Percentiles rank a stretch among this genome's conserved stretches.
phyloP scores from a whole-genome alignment of 1,140 invertebrate genomes.

The Papilio helenus region DNA sequence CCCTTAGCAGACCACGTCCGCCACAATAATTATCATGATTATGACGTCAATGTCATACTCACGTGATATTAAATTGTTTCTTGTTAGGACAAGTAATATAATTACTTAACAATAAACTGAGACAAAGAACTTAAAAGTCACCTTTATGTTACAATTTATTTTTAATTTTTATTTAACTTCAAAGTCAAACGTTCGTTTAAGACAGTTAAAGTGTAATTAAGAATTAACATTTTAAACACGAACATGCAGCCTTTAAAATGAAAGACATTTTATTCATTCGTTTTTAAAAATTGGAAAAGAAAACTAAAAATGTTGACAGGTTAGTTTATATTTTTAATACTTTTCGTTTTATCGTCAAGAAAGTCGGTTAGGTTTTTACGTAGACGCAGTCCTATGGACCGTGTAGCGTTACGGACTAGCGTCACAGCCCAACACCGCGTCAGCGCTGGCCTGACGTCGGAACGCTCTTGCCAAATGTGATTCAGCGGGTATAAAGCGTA shows the following conservation, averaged over 20 bases:
- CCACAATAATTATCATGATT: constrained; percentile 24
- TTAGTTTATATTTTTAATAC: neutral
- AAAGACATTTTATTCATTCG: neutral
- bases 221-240: constrained; percentile 28
- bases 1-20: constrained; percentile 1
- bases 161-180: neutral
- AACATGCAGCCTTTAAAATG: neutral
- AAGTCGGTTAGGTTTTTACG: constrained; percentile 21
- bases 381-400: neutral
- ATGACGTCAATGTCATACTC: constrained; percentile 31
- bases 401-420: constrained; percentile 28
- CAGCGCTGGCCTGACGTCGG: constrained; percentile 64
- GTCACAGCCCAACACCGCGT: constrained; percentile 54
- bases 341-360: constrained; percentile 1
- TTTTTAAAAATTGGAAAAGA: neutral
- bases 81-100: constrained; percentile 9
- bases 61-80: constrained; percentile 27
- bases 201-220: constrained; percentile 19
- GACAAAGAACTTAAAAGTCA: constrained; percentile 19
- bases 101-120: constrained; percentile 25
- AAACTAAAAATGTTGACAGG: neutral
- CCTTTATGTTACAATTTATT: neutral
- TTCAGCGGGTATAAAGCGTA: constrained; percentile 72
- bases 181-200: constrained; percentile 10
- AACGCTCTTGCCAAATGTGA: constrained; percentile 73